These are phyloP conservation scores for Podarcis cretensis DNA, from an alignment of 2,113 vertebrate genomes.

Conservation along the genomic window DNA sequence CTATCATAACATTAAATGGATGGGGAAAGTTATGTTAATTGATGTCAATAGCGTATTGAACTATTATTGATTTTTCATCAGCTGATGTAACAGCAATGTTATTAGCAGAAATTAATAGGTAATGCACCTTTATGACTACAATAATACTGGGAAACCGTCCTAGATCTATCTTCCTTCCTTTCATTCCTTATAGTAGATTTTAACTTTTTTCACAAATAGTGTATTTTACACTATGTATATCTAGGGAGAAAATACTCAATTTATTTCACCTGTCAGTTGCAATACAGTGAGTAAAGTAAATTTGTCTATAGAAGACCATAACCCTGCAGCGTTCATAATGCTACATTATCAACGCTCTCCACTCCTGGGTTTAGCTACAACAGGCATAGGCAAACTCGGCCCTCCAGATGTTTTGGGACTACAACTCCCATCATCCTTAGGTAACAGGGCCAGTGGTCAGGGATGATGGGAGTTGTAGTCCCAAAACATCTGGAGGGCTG, in stretches of 20 bases:
- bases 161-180: too few species aligned
- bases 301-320: background rate
- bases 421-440: too few species aligned
- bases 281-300: background rate
- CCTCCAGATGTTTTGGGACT: too few species aligned
- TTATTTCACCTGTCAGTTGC: background rate
- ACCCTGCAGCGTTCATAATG: background rate
- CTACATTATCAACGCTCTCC: background rate
- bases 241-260: background rate
- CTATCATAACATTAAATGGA: constrained; percentile 70
- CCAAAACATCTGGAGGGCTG: too few species aligned
- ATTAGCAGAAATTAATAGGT: background rate
- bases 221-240: background rate
- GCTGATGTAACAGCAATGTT: background rate
- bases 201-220: too few species aligned
- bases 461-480: too few species aligned
- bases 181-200: too few species aligned
- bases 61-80: constrained; percentile 36
- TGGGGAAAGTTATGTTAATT: constrained; percentile 31
- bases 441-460: too few species aligned
- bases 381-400: too few species aligned
- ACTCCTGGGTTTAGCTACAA: background rate
- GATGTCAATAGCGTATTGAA: constrained; percentile 32
- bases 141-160: background rate
- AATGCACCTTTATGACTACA: background rate